A percentile compares a stretch with the other conserved stretches of the same genome.
These are phyloP conservation scores for Lithophane leautieri DNA, from an alignment of 2,888 invertebrate genomes.

Conservation along the genomic window DNA sequence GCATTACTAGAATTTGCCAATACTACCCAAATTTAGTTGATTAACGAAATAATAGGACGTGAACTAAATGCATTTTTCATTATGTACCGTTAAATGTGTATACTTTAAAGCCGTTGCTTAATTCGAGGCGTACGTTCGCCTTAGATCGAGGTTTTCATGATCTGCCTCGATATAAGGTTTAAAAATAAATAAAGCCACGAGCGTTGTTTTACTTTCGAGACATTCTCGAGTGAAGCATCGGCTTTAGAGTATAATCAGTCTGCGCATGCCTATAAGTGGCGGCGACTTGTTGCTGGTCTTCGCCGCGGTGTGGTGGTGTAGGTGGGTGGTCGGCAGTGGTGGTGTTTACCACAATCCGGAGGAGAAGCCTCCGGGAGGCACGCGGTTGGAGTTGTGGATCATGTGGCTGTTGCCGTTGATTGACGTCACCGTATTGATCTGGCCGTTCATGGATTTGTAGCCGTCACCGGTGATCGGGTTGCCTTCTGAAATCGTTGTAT, in stretches of 20 bases:
- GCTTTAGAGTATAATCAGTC: conserved; percentile 51
- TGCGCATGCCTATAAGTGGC: conserved; percentile 68
- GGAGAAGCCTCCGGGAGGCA: conserved; percentile 93
- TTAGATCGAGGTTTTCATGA: conserved; percentile 28
- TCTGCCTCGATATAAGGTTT: conserved; percentile 27
- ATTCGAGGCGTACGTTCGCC: conserved; percentile 26
- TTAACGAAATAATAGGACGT: conserved; percentile 74
- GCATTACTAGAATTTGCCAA: conserved; percentile 77
- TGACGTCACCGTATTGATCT: conserved; percentile 89
- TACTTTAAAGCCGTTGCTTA: conserved; percentile 54
- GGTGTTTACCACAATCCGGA: conserved; percentile 92
- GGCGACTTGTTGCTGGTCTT: conserved; percentile 64
- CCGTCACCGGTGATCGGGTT: conserved; percentile 91
- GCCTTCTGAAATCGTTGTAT: conserved; percentile 85
- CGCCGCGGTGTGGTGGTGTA: conserved; percentile 67
- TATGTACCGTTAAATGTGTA: conserved; percentile 54
- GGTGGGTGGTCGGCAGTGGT: conserved; percentile 59
- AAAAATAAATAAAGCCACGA: conserved; percentile 44
- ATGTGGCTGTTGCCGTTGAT: conserved; percentile 84
- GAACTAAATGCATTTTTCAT: conserved; percentile 82
- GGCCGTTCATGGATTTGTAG: conserved; percentile 90
- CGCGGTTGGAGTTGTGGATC: conserved; percentile 88
- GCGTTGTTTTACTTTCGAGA: conserved; percentile 35
- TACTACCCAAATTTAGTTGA: conserved; percentile 79
- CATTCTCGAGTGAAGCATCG: conserved; percentile 37